phyloP scores from a whole-genome alignment of 2,113 vertebrate species.

The Notiomystis cincta region DNA sequence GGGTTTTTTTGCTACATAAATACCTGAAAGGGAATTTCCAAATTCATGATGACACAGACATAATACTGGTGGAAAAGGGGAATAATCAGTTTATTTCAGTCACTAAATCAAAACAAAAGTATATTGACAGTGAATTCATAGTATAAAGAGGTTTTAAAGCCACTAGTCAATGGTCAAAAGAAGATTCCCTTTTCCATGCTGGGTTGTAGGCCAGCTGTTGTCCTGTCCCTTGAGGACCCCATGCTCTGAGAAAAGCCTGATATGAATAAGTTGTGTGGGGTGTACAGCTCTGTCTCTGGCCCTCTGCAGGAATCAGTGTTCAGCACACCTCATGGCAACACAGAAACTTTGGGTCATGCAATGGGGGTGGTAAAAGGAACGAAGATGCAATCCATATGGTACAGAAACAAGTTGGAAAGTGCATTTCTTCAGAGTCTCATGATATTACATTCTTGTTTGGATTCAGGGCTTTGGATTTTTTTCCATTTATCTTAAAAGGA shows the following conservation, averaged over 20 bases:
- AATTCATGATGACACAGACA: slow-evolving; percentile 52
- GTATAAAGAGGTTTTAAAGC: slow-evolving; percentile 1
- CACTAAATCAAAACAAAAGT: slow-evolving; percentile 55
- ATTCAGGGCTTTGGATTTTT: accelerated
- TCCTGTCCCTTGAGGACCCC: background rate
- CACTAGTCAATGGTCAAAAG: accelerated
- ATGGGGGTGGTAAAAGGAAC: background rate
- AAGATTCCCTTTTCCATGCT: slow-evolving; percentile 1
- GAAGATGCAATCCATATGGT: background rate
- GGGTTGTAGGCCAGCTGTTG: background rate
- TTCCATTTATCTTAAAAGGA: background rate
- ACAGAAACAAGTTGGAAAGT: background rate
- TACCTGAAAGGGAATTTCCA: slow-evolving; percentile 58
- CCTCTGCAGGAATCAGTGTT: accelerated
- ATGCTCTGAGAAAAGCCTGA: background rate
- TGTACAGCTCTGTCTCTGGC: background rate
- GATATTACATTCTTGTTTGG: background rate
- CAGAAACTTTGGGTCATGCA: background rate
- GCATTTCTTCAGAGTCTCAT: background rate
- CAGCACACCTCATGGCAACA: background rate
- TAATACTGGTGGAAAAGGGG: slow-evolving; percentile 41
- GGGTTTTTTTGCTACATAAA: slow-evolving; percentile 30
- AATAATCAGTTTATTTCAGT: slow-evolving; percentile 60
- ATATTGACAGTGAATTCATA: slow-evolving; percentile 32
- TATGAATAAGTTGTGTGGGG: background rate